Evolutionary conservation across 1,140 invertebrate genomes (phyloP).

Genomic region (Agraylea sexmaculata): DNA sequence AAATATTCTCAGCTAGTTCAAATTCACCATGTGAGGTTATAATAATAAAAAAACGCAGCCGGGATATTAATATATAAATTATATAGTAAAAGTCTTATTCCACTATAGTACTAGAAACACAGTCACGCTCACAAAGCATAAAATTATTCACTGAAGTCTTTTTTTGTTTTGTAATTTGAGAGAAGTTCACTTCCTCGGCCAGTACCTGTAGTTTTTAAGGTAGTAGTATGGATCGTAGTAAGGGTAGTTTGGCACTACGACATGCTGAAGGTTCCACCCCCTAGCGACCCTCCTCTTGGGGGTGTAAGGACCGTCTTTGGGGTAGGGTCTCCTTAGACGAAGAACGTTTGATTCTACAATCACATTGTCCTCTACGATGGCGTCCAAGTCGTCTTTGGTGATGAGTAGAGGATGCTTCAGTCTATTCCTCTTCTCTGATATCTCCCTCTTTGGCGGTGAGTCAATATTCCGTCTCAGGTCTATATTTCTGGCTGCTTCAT

Average conservation of each 20-base stretch:
- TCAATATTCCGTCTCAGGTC: constrained; percentile 22
- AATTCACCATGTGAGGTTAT: no score
- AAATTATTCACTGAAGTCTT: no score
- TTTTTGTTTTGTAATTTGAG: no score
- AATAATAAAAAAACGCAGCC: no score
- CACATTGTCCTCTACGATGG: constrained; percentile 33
- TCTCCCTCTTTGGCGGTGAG: constrained; percentile 5
- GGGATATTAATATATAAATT: no score
- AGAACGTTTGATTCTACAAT: constrained; percentile 36
- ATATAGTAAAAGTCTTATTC: no score
- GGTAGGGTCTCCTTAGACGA: constrained; percentile 27
- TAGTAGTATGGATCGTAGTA: constrained; percentile 15
- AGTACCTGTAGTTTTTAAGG: no score
- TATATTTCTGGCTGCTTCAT: constrained; percentile 16
- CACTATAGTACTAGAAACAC: no score
- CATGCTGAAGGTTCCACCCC: constrained; percentile 40
- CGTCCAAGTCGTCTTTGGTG: constrained; percentile 24
- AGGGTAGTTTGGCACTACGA: constrained; percentile 32
- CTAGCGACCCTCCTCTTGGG: constrained; percentile 31
- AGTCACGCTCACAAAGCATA: no score
- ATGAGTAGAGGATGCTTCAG: constrained; percentile 21
- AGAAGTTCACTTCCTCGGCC: no score
- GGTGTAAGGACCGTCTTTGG: constrained; percentile 17
- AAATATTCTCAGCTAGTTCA: no score
- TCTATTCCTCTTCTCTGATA: constrained; percentile 15